Base-by-base conservation (phyloP, 2,797 vertebrate species). In the Buceros bicornis region DNA sequence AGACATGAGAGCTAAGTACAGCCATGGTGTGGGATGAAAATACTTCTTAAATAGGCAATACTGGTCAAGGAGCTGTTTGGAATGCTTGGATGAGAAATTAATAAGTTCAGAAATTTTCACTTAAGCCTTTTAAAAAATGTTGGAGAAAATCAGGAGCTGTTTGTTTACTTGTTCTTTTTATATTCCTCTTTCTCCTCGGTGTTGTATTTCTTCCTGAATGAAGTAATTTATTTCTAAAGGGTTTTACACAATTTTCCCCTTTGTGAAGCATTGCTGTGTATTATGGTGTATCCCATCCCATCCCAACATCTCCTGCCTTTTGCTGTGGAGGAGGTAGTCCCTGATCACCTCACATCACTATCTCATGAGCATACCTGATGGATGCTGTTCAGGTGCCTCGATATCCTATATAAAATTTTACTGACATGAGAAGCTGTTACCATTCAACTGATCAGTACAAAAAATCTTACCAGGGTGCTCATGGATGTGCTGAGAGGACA, bases 251-350 rank as follows among this genome's bases (percentile, higher is more conserved):
- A 2, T 61, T 90, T 84, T 40, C 11, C 24, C 8, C 18, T 58
- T 66, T 79, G 15, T 45, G 42, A 2, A 24, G 6, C 47, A 42
- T 20, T 82, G 50, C 24, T 66, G 19, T 47, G 3, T 53, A 7
- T 82, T n/a, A 47, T 0, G 1, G 8, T 4, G 9, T 47, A 33
- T 33, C 33, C 33, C 2, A 33, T 71, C 54, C 45, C 19, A 5
- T 65, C 42, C 8, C 67, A 87, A 10, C 25, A 24, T 57, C 3
- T 0, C 35, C 14, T 25, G 0, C 0, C 0, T 82, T 80, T 81
- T 22, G 8, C 35, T 37, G 45, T 0, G 2, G 25, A 83, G 58
- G 29, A 73, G 31, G 7, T 45, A 17, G 18, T 31, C 22, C 18
- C 54, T 35, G 37, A 26, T 69, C 31, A 21, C 53, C 47, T 57